These are phyloP conservation scores for Alligator sinensis DNA, from an alignment of 2,113 vertebrate genomes.

Conservation along the genomic window DNA sequence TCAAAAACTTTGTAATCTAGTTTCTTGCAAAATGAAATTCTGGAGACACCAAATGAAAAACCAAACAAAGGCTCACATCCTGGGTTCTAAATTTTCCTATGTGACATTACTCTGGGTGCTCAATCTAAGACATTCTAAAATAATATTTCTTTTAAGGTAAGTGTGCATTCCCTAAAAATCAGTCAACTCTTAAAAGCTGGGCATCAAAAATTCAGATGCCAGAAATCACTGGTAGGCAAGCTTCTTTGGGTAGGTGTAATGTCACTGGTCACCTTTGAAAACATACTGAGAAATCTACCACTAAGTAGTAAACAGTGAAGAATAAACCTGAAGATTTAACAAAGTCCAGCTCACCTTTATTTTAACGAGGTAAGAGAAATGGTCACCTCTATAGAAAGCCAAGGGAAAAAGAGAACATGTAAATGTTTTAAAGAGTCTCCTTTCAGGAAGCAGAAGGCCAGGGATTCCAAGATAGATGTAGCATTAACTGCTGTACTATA, in stretches of 20 bases:
- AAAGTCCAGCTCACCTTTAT: neutral
- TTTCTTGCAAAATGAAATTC: neutral
- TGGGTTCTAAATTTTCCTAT: neutral
- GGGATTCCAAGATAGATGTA: neutral
- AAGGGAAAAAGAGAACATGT: neutral
- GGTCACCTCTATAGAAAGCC: neutral
- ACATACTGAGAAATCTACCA: fast-evolving
- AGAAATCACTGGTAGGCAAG: neutral
- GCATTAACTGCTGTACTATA: neutral
- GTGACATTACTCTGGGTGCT: neutral
- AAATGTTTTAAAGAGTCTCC: neutral
- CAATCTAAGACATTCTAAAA: fast-evolving
- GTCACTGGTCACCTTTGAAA: neutral
- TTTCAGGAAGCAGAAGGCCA: neutral
- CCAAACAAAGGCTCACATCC: neutral
- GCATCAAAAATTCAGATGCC: neutral
- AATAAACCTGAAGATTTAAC: neutral
- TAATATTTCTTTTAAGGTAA: neutral
- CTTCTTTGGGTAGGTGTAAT: neutral
- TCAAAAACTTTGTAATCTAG: neutral
- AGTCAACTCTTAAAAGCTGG: neutral
- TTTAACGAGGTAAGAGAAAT: neutral
- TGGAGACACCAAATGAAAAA: neutral
- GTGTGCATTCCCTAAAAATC: neutral
- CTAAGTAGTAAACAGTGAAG: neutral